phyloP scores from a whole-genome alignment of 2,888 invertebrate species.

The Habroteleia sp. region DNA sequence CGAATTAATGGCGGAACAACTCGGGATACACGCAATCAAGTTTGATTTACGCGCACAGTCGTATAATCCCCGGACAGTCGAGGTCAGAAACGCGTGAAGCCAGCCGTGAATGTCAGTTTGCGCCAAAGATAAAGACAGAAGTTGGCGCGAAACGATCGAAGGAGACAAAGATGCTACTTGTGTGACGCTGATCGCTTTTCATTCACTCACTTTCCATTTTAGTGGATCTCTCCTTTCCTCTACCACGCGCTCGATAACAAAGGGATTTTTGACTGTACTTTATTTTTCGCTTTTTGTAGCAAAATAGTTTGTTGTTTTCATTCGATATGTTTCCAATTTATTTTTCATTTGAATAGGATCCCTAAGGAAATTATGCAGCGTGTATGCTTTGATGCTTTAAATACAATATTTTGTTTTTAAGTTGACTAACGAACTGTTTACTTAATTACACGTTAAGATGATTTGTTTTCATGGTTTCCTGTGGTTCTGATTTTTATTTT shows the following conservation, averaged over 20 bases:
- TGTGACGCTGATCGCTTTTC: constrained; percentile 8
- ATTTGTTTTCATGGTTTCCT: too few species aligned
- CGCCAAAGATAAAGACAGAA: constrained; percentile 9
- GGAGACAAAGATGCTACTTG: constrained; percentile 23
- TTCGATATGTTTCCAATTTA: constrained; percentile 28
- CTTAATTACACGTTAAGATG: constrained; percentile 26
- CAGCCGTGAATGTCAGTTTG: constrained; percentile 47
- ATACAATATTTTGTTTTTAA: constrained; percentile 15
- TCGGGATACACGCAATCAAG: constrained; percentile 39
- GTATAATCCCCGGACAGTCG: constrained; percentile 23
- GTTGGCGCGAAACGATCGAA: constrained; percentile 26
- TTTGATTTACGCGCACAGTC: constrained; percentile 36
- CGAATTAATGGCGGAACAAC: constrained; percentile 38
- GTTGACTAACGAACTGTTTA: constrained; percentile 31
- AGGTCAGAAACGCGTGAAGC: constrained; percentile 16
- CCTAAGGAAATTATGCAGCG: constrained; percentile 52
- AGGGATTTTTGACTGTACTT: not conserved
- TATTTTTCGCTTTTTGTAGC: too few species aligned
- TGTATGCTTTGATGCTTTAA: constrained; percentile 37
- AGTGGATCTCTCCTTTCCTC: too few species aligned
- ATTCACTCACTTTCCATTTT: too few species aligned
- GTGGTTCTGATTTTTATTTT: too few species aligned
- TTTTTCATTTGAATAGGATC: constrained; percentile 19
- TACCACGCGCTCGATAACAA: too few species aligned
- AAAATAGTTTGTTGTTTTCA: constrained; percentile 18